Evolutionary conservation across 1,140 invertebrate species (phyloP).

Genomic region (Oedothorax gibbosus): DNA sequence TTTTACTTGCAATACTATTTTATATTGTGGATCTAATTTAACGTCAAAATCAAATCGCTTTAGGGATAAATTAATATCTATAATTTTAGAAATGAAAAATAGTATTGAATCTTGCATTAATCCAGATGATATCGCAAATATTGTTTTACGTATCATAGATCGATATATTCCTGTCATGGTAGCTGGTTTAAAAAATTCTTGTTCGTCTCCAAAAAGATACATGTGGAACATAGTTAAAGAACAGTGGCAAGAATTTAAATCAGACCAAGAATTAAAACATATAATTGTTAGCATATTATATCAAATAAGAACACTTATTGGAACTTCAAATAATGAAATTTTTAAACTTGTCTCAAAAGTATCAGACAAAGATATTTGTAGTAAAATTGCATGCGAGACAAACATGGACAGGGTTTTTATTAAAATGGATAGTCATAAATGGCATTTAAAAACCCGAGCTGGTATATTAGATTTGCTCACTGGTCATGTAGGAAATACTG

Average conservation of each 20-base stretch:
- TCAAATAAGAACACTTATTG: neutral
- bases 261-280: neutral
- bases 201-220: neutral
- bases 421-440: constrained; percentile 36
- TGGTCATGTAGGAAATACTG: neutral
- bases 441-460: constrained; percentile 1
- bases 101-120: neutral
- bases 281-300: neutral
- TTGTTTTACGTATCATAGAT: constrained; percentile 20
- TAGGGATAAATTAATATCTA: neutral
- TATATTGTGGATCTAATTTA: constrained; percentile 32
- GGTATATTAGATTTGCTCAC: constrained; percentile 43
- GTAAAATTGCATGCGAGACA: neutral
- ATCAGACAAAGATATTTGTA: neutral
- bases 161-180: neutral
- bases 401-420: constrained; percentile 9
- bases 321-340: neutral
- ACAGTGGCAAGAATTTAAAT: constrained; percentile 18
- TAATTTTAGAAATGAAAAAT: constrained; percentile 1
- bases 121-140: neutral
- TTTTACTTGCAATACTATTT: constrained; percentile 17
- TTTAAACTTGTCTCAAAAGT: neutral
- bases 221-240: constrained; percentile 29
- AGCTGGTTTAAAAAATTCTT: constrained; percentile 4
- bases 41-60: neutral